Base-by-base conservation (phyloP, 2,888 invertebrate genomes). In the Altica lythri region DNA sequence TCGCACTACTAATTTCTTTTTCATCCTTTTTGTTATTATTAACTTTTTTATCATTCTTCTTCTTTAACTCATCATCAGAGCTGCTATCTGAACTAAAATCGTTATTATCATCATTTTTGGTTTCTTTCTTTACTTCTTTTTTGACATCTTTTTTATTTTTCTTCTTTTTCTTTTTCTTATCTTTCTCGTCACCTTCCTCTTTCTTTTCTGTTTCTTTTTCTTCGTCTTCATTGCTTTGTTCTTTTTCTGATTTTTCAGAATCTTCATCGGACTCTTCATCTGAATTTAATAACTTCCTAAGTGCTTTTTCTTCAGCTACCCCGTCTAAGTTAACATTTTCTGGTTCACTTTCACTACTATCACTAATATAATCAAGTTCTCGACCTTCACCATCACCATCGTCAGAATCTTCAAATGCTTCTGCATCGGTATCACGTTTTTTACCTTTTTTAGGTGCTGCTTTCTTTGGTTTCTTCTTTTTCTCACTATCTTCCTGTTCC, bases 331-430 rank as follows among this genome's bases (percentile, higher is more conserved):
- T 75, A 88, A 91, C 71, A 91, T 83, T 73, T 90, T 92, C 75
- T 87, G 93, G 71, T 86, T 89, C 44, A 85, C 81, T 78, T 86
- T 91, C 47, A 79, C 83, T 73, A 86, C 91, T 68, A 83, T 88
- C 76, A 86, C 91, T 9, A 82, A 96, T 95, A 71, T 97, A 97
- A 76, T 97, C 97, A 63, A 88, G 83, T 79, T 98, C 97, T 46
- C 92, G 77, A 0, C 96, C 96, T 77, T 97, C 97, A 68, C 92
- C 95, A 73, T 98, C 96, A 0, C 95, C 96, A 73, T 97, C 96
- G 75, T 97, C 97, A 61, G 95, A 95, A 70, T 98, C 97, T 73
- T 97, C 96, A 49, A 90, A 85, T 0, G 95, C 95, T 72, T 96
- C 95, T 63, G 90, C 88, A 58, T 94, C 89, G 0, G 90, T 88